A percentile compares a stretch with the other conserved stretches of the same genome.
Conservation (phyloP, 2,797 vertebrate species). For the Poecile montanus region DNA sequence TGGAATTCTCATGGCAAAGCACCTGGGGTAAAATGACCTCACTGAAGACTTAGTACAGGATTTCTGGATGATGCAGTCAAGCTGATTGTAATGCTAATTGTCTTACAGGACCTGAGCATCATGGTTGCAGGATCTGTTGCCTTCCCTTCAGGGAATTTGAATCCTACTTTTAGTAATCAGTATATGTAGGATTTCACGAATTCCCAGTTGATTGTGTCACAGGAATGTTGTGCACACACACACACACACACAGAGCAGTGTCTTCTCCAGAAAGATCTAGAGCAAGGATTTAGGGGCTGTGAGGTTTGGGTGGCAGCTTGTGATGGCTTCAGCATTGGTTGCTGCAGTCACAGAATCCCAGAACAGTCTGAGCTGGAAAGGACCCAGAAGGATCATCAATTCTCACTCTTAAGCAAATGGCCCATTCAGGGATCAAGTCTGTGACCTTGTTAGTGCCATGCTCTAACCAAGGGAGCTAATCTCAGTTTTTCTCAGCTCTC, state of each 20-base stretch:
- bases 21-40: neutral
- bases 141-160: neutral
- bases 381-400: neutral
- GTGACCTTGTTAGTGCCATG: neutral
- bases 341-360: neutral
- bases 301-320: neutral
- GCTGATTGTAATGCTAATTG: neutral
- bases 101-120: neutral
- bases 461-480: neutral
- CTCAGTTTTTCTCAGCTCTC: neutral
- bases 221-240: neutral
- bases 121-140: neutral
- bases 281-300: neutral
- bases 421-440: rapidly evolving
- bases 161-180: neutral
- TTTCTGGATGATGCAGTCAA: neutral
- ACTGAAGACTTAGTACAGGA: neutral
- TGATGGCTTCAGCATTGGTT: neutral
- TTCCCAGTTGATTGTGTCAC: neutral
- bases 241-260: rapidly evolving
- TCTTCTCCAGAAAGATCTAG: neutral
- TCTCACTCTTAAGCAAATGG: neutral
- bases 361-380: neutral
- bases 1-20: neutral
- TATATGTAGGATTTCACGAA: neutral